Percentiles rank a stretch among this genome's conserved stretches.
These are phyloP conservation scores for Podarcis siculus DNA, from an alignment of 2,797 vertebrate genomes.

Conservation along the genomic window DNA sequence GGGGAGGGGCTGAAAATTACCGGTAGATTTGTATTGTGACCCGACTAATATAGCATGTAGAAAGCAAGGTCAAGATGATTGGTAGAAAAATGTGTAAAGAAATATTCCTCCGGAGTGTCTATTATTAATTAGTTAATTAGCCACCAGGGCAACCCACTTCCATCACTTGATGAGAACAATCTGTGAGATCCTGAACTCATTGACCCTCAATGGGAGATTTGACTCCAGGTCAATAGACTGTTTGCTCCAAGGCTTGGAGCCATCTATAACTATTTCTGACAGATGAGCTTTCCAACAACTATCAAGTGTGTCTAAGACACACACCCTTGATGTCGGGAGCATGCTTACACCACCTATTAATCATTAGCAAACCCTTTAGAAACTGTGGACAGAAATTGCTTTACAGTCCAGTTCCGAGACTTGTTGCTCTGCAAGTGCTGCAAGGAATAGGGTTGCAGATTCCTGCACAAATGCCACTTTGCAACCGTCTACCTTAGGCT, in stretches of 20 bases:
- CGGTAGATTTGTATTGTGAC: slow-evolving; percentile 17
- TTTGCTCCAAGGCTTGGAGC: slow-evolving; percentile 12
- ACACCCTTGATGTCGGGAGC: slow-evolving; percentile 16
- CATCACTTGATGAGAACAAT: slow-evolving; percentile 46
- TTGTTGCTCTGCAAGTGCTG: not conserved
- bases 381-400: not conserved
- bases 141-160: slow-evolving; percentile 34
- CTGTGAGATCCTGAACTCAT: slow-evolving; percentile 34
- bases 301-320: slow-evolving; percentile 18
- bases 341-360: slow-evolving; percentile 2
- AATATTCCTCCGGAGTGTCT: slow-evolving; percentile 31
- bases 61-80: slow-evolving; percentile 10
- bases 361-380: not conserved
- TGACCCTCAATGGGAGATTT: slow-evolving; percentile 33
- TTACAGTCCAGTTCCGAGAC: not conserved
- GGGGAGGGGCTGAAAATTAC: not conserved
- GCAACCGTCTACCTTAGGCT: not conserved
- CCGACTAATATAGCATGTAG: slow-evolving; percentile 11
- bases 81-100: slow-evolving; percentile 18
- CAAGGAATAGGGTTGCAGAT: not conserved
- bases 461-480: not conserved
- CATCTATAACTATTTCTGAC: slow-evolving; percentile 41
- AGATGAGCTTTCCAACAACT: slow-evolving; percentile 21
- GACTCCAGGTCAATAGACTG: slow-evolving; percentile 36
- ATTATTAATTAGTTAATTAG: slow-evolving; percentile 48